Percentiles rank a stretch among this genome's conserved stretches.
phyloP scores from a whole-genome alignment of 2,113 vertebrate species.

The Callipepla californica region DNA sequence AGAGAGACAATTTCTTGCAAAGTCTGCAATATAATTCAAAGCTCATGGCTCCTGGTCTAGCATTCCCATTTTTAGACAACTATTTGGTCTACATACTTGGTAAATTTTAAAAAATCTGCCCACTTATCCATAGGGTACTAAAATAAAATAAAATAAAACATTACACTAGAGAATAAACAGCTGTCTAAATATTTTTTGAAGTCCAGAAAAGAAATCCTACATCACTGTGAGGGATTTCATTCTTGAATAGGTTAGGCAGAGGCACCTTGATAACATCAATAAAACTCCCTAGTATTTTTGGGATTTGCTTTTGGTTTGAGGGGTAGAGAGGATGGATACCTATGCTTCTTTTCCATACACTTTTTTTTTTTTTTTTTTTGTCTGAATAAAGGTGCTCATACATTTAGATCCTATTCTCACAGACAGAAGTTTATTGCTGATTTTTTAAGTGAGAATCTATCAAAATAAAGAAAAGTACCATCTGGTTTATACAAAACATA shows the following conservation, averaged over 20 bases:
- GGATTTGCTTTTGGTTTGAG: background rate
- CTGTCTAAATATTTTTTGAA: background rate
- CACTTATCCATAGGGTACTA: background rate
- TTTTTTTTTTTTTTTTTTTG: background rate
- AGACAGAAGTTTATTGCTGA: background rate
- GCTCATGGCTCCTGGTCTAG: background rate
- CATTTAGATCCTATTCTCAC: background rate
- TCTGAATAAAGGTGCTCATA: background rate
- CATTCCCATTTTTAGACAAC: background rate
- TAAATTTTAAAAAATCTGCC: background rate
- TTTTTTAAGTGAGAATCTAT: background rate
- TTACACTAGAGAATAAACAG: background rate
- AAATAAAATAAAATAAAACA: background rate
- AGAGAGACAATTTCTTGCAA: background rate
- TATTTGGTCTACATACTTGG: background rate
- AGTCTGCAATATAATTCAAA: background rate
- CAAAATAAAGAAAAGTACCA: background rate
- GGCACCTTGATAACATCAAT: background rate
- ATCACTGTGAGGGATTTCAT: background rate
- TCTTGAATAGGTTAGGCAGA: background rate
- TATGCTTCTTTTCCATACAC: background rate
- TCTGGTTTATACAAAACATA: background rate
- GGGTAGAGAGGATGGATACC: fast-evolving
- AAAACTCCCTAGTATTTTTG: background rate
- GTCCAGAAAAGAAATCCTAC: background rate